Evolutionary conservation across 2,797 vertebrate genomes (phyloP).

Genomic region (Pseudotriccus pelzelni): DNA sequence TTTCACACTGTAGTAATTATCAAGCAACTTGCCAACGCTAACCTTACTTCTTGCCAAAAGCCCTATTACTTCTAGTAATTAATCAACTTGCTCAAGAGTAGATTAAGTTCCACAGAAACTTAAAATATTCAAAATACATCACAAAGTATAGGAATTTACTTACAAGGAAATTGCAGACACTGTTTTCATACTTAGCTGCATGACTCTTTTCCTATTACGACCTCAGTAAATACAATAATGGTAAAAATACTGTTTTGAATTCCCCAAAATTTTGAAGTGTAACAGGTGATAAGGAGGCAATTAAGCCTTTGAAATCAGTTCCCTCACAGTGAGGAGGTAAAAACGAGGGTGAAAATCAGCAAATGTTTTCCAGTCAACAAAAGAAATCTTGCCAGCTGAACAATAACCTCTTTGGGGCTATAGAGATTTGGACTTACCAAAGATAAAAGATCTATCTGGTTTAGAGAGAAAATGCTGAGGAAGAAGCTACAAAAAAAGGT

Average conservation of each 20-base stretch:
- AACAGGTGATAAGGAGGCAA: neutral
- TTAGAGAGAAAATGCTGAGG: neutral
- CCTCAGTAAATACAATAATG: neutral
- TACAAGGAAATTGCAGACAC: neutral
- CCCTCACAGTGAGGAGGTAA: neutral
- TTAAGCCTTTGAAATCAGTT: neutral
- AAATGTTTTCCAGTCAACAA: neutral
- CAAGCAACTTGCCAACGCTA: constrained; percentile 24
- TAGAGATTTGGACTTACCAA: neutral
- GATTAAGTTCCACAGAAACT: neutral
- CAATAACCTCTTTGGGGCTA: neutral
- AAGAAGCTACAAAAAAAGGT: neutral
- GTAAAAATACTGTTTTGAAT: neutral
- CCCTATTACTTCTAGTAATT: constrained; percentile 14
- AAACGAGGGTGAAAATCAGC: neutral
- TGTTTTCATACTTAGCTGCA: neutral
- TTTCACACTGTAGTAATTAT: constrained; percentile 42
- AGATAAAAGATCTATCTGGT: neutral
- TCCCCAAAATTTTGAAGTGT: neutral
- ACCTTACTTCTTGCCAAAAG: constrained; percentile 27
- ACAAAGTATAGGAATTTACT: neutral
- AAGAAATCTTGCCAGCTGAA: neutral
- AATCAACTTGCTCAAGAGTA: constrained; percentile 8
- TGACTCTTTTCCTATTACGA: neutral
- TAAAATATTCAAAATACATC: neutral